Evolutionary conservation across 1,140 invertebrate species (phyloP), one percentile per base, ranked within the genome.

Genomic region (Pachyrhynchus sulphureomaculatus): DNA sequence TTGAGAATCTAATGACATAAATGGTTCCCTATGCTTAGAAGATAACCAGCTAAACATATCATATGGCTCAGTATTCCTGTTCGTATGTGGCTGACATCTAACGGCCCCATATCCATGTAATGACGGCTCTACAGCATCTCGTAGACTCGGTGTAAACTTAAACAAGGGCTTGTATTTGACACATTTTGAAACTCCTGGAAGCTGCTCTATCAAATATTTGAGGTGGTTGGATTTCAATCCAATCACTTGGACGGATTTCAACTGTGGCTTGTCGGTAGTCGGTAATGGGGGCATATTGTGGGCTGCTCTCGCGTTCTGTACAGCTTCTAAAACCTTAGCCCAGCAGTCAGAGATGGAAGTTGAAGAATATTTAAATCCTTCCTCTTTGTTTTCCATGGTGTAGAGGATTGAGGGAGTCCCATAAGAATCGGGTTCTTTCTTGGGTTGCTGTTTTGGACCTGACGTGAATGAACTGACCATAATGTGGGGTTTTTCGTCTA

Each of bases 11-110:
- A 67, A 56, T 26, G 61, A 54, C 17, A 53, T 52, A 53, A 73
- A 74, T 13, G 89, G 88, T 56, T 88, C 85, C 62, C 95, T 82
- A 77, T 96, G 93, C 42, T 88, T 85, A 0, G 94, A 97, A 8
- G 94, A 92, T 61, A 97, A 79, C 91, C 95, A 98, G 66, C 91
- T 92, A 71, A 98, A 98, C 88, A 96, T 95, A 72, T 98, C 95
- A 62, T 89, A 89, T 6, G 85, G 85, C 47, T 89, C 86, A 24
- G 90, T 83, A 21, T 80, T 80, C 62, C 82, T 84, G 56, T 74
- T 74, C 10, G 77, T 64, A 65, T 88, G 91, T 0, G 86, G 83
- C 52, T 93, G 90, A 10, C 88, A 88, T 12, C 95, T 81, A 0
- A 89, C 89, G 74, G 90, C 87, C 0, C 93, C 93, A 71, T 82